Conservation (phyloP, 2,888 invertebrate genomes). For the Drosophila kambysellisi region DNA sequence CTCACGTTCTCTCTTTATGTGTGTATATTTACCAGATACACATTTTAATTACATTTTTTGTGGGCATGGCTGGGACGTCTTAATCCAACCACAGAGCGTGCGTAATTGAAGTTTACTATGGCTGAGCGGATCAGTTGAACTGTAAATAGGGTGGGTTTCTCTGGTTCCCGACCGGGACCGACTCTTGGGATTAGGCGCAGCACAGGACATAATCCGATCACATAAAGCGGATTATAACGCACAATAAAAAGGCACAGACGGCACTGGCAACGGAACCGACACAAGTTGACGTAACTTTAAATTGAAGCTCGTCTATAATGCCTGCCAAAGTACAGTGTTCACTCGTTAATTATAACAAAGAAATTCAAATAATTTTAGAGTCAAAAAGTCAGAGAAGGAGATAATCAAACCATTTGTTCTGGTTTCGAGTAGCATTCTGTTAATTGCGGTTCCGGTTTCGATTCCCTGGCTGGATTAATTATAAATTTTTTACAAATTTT, state of each 20-base stretch:
- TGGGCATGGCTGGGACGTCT: slow-evolving; percentile 47
- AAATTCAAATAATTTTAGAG: no score
- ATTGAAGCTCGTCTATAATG: slow-evolving; percentile 49
- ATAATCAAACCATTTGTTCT: background rate
- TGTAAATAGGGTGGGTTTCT: slow-evolving; percentile 17
- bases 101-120: slow-evolving; percentile 73
- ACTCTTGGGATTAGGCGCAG: slow-evolving; percentile 65
- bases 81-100: slow-evolving; percentile 67
- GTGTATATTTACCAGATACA: slow-evolving; percentile 57
- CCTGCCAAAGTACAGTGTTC: slow-evolving; percentile 4
- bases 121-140: slow-evolving; percentile 64
- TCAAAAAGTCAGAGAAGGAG: background rate
- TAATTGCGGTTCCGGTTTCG: background rate
- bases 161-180: background rate
- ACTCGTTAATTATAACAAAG: background rate
- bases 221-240: slow-evolving; percentile 77
- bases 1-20: background rate
- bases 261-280: slow-evolving; percentile 3
- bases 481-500: background rate
- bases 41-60: slow-evolving; percentile 74
- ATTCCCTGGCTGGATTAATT: background rate
- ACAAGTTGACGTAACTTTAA: slow-evolving; percentile 63
- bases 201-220: slow-evolving; percentile 80
- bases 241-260: slow-evolving; percentile 51
- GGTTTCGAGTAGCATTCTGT: background rate